These are phyloP conservation scores for Brienomyrus longianalis DNA, from an alignment of 2,113 vertebrate genomes.

Conservation along the genomic window DNA sequence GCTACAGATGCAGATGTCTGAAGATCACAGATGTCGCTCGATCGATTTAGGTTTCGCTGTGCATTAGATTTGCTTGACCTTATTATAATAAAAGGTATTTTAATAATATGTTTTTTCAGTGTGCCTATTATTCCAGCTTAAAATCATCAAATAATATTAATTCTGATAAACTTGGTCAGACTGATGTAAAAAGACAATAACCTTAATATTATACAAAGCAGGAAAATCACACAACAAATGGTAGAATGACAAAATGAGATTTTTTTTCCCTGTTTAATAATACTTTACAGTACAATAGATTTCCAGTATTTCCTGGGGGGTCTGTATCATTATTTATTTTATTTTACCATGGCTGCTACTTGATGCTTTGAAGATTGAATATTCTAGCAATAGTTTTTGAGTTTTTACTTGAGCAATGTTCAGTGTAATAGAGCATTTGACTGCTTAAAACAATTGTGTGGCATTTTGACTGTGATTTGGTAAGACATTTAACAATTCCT, in stretches of 20 bases:
- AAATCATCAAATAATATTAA: background rate
- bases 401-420: conserved; percentile 29
- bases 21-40: background rate
- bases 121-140: background rate
- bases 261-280: conserved; percentile 19
- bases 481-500: background rate
- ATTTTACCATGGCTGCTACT: conserved; percentile 57
- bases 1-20: background rate
- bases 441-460: background rate
- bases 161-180: background rate
- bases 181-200: conserved; percentile 2
- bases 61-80: conserved; percentile 27
- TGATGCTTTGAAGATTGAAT: conserved; percentile 50
- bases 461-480: background rate
- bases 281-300: conserved; percentile 22
- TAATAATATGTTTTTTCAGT: conserved; percentile 37
- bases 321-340: conserved; percentile 45
- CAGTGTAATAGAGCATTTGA: background rate
- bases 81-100: conserved; percentile 48
- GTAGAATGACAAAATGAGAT: background rate
- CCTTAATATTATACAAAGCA: background rate
- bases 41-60: background rate
- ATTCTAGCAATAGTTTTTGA: conserved; percentile 37
- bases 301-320: conserved; percentile 40
- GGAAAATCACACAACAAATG: background rate